These are phyloP conservation scores for Oeneis ivallda DNA, from an alignment of 2,888 invertebrate species.

Conservation along the genomic window DNA sequence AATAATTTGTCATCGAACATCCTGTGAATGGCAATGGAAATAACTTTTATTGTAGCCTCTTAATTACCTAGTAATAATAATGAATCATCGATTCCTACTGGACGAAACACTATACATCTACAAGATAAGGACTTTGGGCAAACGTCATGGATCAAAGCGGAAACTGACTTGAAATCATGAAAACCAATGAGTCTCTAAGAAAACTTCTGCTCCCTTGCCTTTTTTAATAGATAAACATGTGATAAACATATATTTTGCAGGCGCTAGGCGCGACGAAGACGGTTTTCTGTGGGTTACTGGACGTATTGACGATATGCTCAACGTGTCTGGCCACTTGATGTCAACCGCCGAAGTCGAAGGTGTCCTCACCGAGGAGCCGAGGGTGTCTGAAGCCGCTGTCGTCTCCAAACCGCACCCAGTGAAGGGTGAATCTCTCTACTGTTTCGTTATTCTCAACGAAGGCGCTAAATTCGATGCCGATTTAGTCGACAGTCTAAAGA, in stretches of 20 bases:
- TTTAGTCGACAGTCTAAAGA: conserved; percentile 87
- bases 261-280: conserved; percentile 94
- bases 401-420: conserved; percentile 96
- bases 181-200: no score
- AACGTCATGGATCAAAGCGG: no score
- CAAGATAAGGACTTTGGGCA: no score
- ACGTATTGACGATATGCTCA: conserved; percentile 98
- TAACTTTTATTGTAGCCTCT: no score
- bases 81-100: no score
- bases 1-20: no score
- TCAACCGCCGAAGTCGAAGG: conserved; percentile 97
- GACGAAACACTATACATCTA: no score
- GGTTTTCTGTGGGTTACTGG: conserved; percentile 98
- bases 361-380: conserved; percentile 88
- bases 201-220: no score
- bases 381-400: conserved; percentile 96
- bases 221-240: no score
- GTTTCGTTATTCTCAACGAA: conserved; percentile 96
- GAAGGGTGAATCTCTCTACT: conserved; percentile 98
- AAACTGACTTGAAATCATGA: no score
- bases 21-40: no score
- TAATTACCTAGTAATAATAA: no score
- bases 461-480: conserved; percentile 86
- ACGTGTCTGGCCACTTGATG: conserved; percentile 98
- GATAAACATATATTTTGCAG: conserved; percentile 71